These are phyloP conservation scores for Pinna nobilis DNA, from an alignment of 1,140 invertebrate species.

Conservation along the genomic window DNA sequence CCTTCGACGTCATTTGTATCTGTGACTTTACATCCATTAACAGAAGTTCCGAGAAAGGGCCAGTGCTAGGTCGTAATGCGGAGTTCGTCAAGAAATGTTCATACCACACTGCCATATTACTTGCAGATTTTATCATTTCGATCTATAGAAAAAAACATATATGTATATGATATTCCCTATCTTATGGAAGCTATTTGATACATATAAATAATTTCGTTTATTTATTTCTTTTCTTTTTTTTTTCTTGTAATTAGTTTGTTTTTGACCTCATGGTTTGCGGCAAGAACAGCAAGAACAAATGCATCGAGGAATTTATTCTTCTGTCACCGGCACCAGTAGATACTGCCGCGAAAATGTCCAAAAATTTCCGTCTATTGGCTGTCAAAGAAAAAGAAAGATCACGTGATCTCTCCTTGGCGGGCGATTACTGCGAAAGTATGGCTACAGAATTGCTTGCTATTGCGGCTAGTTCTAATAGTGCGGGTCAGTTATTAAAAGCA, in stretches of 20 bases:
- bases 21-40: too few relatives aligned
- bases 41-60: too few relatives aligned
- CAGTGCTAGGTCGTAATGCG: too few relatives aligned
- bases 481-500: constrained; percentile 74
- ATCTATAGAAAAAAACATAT: too few relatives aligned
- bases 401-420: constrained; percentile 95
- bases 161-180: too few relatives aligned
- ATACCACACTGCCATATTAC: too few relatives aligned
- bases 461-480: constrained; percentile 94
- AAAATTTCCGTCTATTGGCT: constrained; percentile 85
- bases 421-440: constrained; percentile 97
- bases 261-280: constrained; percentile 99
- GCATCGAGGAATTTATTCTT: constrained; percentile 97
- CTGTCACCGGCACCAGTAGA: constrained; percentile 98
- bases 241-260: constrained; percentile 84
- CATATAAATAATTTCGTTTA: neutral
- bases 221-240: neutral
- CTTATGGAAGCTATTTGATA: neutral
- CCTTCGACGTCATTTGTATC: too few relatives aligned
- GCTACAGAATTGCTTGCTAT: constrained; percentile 96
- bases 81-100: too few relatives aligned
- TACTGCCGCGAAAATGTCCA: constrained; percentile 97
- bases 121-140: too few relatives aligned
- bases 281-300: constrained; percentile 96
- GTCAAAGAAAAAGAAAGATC: constrained; percentile 95